Evolutionary conservation across 1,140 invertebrate species (phyloP), one percentile per base, ranked within the genome.

Genomic region (Sycophaga agraensis): DNA sequence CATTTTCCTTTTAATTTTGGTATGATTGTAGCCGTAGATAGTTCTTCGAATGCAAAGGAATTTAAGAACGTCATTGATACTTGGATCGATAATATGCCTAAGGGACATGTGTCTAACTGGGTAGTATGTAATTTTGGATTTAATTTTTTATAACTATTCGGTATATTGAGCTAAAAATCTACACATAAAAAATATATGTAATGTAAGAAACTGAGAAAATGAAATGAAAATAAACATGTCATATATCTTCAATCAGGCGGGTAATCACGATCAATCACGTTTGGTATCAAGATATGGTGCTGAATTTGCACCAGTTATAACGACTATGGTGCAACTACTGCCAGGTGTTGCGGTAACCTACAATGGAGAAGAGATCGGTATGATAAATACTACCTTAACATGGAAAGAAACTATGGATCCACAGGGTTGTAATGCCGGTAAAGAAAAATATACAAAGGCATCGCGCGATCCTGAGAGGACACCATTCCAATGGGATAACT

Each of bases 281-380:
- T 76, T 89, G 28, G 82, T 87, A 0, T 78, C 81, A 8, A 79
- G 89, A 42, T 82, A 85, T 16, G 85, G 92, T 74, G 63, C 73
- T 0, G 83, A 87, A 39, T 72, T 87, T 21, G 82, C 88, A 0
- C 88, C 91, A 73, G 83, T 83, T 0, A 74, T 90, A 19, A 86
- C 89, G 68, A 89, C 90, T 77, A 77, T 93, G 16, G 84, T 85
- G 12, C 75, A 90, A 31, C 69, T 91, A 0, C 69, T 93, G 21
- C 89, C 89, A 17, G 92, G 91, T 0, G 87, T 90, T 17, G 84
- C 88, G 2, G 84, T 91, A 4, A 87, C 87, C 42, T 94, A 92
- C 73, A 89, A 92, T 77, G 91, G 87, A 9, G 87, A 89, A 67
- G 88, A 90, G 66, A 82, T 89, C 22, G 87, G 83, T 4, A 92